These are phyloP conservation scores for Solen grandis DNA, from an alignment of 1,140 invertebrate genomes.

Conservation along the genomic window DNA sequence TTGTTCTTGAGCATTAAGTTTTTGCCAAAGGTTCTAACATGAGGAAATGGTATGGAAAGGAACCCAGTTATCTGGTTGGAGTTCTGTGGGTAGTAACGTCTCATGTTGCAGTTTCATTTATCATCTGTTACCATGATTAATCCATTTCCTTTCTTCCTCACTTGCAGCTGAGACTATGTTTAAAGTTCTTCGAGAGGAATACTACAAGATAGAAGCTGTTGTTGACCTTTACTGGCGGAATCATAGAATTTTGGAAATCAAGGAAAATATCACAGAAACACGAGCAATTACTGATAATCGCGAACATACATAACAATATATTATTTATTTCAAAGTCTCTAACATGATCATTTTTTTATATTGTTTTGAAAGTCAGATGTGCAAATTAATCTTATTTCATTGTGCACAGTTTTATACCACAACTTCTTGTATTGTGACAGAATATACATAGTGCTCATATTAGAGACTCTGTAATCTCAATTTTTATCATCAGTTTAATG, in stretches of 20 bases:
- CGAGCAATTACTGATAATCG: constrained; percentile 20
- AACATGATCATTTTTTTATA: background rate
- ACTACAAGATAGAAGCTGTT: constrained; percentile 75
- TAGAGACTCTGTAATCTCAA: background rate
- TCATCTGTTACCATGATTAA: too few species aligned
- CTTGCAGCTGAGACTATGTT: constrained; percentile 41
- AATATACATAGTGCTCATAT: background rate
- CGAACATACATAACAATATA: background rate
- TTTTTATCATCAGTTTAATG: too few species aligned
- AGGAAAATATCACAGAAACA: constrained; percentile 44
- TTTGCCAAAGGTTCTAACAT: too few species aligned
- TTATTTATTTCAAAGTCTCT: background rate
- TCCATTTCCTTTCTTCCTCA: too few species aligned
- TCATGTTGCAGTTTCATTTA: too few species aligned
- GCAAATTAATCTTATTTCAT: background rate
- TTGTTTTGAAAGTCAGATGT: background rate
- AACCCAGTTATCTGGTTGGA: too few species aligned
- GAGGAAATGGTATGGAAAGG: too few species aligned
- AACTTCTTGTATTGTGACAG: background rate
- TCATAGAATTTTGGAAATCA: constrained; percentile 46
- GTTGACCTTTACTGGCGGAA: constrained; percentile 75
- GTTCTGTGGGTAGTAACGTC: too few species aligned
- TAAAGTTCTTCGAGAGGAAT: constrained; percentile 72
- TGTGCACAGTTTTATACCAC: background rate
- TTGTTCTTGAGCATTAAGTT: too few species aligned